Conservation (phyloP, 2,797 vertebrate species). For the Micromesistius poutassou region DNA sequence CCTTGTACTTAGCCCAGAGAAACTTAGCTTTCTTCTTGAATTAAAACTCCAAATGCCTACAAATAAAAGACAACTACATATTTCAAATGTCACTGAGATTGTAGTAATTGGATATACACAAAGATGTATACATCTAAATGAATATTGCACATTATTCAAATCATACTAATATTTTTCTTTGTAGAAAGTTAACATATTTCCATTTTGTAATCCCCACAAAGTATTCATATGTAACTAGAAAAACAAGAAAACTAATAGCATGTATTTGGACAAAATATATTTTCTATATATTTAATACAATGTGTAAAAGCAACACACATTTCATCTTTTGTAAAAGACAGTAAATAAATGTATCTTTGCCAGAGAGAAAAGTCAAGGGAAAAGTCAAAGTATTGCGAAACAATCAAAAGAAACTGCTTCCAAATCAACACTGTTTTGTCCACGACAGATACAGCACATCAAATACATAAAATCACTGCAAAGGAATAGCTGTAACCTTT, state of each 20-base stretch:
- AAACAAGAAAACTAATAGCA: not conserved
- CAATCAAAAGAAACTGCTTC: constrained; percentile 52
- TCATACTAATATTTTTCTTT: not conserved
- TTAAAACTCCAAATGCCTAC: constrained; percentile 39
- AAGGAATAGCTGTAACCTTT: constrained; percentile 71
- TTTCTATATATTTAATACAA: not conserved
- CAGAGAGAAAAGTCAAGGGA: constrained; percentile 30
- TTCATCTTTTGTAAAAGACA: not conserved
- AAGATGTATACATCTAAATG: not conserved
- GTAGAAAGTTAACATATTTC: not conserved
- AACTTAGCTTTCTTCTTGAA: constrained; percentile 51
- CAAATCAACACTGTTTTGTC: constrained; percentile 60
- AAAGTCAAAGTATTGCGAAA: constrained; percentile 41
- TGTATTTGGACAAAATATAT: not conserved
- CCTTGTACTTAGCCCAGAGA: constrained; percentile 46
- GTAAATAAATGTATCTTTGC: not conserved
- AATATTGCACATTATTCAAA: not conserved
- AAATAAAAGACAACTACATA: constrained; percentile 7
- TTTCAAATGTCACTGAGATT: not conserved
- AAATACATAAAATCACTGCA: constrained; percentile 69
- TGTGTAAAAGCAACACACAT: constrained; percentile 18
- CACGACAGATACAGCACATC: constrained; percentile 63
- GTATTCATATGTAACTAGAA: not conserved
- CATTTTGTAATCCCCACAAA: not conserved
- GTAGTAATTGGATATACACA: not conserved